Conservation (phyloP, 2,797 vertebrate genomes). For the Pipistrellus pipistrellus region DNA sequence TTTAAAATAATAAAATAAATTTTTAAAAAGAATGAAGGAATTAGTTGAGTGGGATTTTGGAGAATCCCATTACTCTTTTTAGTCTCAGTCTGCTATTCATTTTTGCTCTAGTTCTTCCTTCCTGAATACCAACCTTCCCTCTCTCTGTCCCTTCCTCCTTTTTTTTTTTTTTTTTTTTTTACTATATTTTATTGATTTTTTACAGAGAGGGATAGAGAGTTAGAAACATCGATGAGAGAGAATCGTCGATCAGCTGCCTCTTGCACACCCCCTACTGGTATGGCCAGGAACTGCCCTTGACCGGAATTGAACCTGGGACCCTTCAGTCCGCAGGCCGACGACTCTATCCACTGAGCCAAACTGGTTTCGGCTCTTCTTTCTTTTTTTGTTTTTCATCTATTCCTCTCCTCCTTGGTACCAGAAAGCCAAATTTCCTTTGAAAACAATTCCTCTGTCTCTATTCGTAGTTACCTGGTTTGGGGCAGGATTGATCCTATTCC, state of each 20-base stretch:
- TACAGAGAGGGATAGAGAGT: too few relatives aligned
- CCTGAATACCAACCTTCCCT: not conserved
- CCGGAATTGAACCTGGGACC: too few relatives aligned
- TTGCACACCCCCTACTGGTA: too few relatives aligned
- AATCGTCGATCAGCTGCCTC: too few relatives aligned
- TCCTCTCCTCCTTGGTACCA: too few relatives aligned
- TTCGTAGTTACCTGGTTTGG: not conserved
- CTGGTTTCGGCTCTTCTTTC: not conserved
- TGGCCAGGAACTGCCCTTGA: too few relatives aligned
- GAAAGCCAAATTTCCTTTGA: not conserved
- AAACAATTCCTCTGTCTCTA: not conserved
- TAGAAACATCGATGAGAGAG: too few relatives aligned
- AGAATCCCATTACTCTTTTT: not conserved
- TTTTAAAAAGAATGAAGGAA: not conserved
- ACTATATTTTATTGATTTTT: too few relatives aligned
- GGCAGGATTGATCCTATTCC: not conserved
- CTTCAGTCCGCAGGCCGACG: too few relatives aligned
- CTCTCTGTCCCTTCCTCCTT: not conserved
- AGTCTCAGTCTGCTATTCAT: not conserved
- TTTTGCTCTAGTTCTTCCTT: conserved; percentile 1
- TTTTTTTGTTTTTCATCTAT: not conserved
- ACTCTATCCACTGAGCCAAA: too few relatives aligned
- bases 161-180: not conserved
- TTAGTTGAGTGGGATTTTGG: not conserved
- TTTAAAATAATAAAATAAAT: not conserved